Conservation (phyloP, 2,113 vertebrate species). For the Cichladusa arquata region DNA sequence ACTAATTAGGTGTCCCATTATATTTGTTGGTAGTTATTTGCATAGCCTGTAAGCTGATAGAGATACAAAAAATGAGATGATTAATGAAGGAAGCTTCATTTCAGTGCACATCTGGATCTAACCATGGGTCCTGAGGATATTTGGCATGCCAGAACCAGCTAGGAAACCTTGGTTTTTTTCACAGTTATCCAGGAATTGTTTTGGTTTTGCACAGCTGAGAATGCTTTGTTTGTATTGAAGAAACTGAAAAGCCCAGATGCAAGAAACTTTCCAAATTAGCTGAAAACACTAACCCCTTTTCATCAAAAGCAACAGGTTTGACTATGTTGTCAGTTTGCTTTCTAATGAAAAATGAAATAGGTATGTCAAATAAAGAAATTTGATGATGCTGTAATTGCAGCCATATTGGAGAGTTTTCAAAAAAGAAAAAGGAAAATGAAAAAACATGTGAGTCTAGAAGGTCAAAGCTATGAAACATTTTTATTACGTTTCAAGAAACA, state of each 20-base stretch:
- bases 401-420: background rate
- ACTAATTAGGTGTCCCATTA: background rate
- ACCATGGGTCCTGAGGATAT: background rate
- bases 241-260: background rate
- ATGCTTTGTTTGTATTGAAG: background rate
- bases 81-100: background rate
- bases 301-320: background rate
- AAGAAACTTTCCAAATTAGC: background rate
- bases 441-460: accelerated
- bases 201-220: background rate
- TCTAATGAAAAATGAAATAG: background rate
- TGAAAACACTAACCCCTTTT: background rate
- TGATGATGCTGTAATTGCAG: background rate
- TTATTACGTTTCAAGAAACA: background rate
- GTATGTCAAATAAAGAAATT: background rate
- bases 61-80: background rate
- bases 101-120: background rate
- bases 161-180: background rate
- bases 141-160: background rate
- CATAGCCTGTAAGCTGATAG: background rate
- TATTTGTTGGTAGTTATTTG: background rate
- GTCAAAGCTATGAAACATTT: background rate
- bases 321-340: background rate
- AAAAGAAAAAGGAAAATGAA: background rate
- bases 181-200: background rate